Evolutionary conservation across 2,797 vertebrate genomes (phyloP).

Genomic region (Mus spretus): DNA sequence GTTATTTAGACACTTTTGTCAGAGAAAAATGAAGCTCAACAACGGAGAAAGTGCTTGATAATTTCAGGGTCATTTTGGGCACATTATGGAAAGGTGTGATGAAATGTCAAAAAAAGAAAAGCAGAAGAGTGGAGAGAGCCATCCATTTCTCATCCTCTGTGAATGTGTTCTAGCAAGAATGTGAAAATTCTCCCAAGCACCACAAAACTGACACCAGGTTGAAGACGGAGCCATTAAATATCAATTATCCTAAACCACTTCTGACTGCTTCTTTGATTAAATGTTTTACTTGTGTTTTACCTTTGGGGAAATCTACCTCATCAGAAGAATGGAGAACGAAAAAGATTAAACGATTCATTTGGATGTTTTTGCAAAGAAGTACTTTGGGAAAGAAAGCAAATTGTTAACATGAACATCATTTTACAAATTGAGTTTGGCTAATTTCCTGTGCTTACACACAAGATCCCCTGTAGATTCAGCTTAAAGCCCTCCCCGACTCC

Average conservation of each 20-base stretch:
- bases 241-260: slow-evolving; percentile 84
- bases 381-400: slow-evolving; percentile 61
- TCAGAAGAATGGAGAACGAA: slow-evolving; percentile 67
- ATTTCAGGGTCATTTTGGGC: neutral
- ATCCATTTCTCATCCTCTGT: neutral
- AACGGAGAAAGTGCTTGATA: neutral
- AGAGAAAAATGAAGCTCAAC: neutral
- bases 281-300: slow-evolving; percentile 81
- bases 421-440: slow-evolving; percentile 52
- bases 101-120: neutral
- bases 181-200: slow-evolving; percentile 73
- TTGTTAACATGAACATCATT: neutral
- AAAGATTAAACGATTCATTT: slow-evolving; percentile 53
- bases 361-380: neutral
- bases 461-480: neutral
- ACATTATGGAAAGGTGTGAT: neutral
- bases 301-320: slow-evolving; percentile 69
- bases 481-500: fast-evolving
- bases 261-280: slow-evolving; percentile 84
- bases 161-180: slow-evolving; percentile 57
- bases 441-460: slow-evolving; percentile 16
- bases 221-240: slow-evolving; percentile 83
- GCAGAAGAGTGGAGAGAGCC: neutral
- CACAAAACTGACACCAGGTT: slow-evolving; percentile 73
- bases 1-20: slow-evolving; percentile 34